phyloP scores from a whole-genome alignment of 2,888 invertebrate genomes.

The Melikaiella ostensackeni region DNA sequence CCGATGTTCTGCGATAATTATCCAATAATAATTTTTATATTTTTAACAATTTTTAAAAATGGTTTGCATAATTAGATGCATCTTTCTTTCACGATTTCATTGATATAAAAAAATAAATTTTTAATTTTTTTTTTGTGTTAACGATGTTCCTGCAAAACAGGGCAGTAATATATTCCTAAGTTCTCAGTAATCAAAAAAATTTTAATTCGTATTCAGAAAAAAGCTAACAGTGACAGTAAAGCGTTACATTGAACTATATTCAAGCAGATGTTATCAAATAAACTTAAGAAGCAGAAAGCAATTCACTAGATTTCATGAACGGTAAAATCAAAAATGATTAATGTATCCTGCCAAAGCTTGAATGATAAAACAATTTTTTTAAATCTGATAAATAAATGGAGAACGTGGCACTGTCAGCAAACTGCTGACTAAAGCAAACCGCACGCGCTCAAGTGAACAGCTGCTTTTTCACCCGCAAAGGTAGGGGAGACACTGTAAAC shows the following conservation, averaged over 20 bases:
- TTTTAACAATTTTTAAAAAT: too few species aligned
- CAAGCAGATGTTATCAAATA: background rate
- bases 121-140: too few species aligned
- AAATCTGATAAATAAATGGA: conserved; percentile 2
- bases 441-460: conserved; percentile 67
- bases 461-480: conserved; percentile 65
- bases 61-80: too few species aligned
- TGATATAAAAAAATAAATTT: too few species aligned
- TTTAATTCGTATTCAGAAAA: background rate
- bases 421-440: conserved; percentile 63
- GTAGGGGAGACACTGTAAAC: conserved; percentile 66
- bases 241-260: background rate
- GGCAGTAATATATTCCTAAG: too few species aligned
- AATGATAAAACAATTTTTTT: conserved; percentile 21
- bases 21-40: too few species aligned
- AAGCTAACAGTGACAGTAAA: background rate
- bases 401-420: conserved; percentile 46
- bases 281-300: background rate
- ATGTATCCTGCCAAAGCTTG: background rate
- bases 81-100: too few species aligned
- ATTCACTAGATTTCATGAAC: conserved; percentile 20
- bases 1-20: too few species aligned
- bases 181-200: too few species aligned
- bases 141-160: too few species aligned
- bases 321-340: background rate